These are phyloP conservation scores for Chiloscyllium punctatum DNA, from an alignment of 2,797 vertebrate genomes.

Conservation along the genomic window DNA sequence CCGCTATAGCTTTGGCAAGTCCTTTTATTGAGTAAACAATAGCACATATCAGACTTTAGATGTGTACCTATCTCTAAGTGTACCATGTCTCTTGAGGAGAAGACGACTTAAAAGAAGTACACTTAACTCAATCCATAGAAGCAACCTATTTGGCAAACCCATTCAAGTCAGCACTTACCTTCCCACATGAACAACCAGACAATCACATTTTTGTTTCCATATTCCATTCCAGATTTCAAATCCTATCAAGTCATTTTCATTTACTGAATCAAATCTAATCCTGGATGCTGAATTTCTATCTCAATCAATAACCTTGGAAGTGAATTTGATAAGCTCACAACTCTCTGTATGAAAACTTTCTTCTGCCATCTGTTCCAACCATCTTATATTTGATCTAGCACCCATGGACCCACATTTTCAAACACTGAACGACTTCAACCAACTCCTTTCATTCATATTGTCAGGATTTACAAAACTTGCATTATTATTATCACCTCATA, in stretches of 20 bases:
- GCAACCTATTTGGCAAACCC: not conserved
- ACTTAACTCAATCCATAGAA: not conserved
- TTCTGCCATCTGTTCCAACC: not conserved
- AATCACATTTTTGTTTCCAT: not conserved
- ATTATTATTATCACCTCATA: too few relatives aligned
- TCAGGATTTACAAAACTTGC: not conserved
- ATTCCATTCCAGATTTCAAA: not conserved
- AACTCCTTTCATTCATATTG: not conserved
- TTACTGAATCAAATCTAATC: not conserved
- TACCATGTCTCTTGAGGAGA: not conserved
- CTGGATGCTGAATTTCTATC: not conserved
- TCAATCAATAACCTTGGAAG: not conserved
- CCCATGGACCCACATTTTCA: not conserved
- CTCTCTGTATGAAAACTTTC: not conserved
- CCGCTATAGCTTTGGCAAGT: not conserved
- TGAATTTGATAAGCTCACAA: not conserved
- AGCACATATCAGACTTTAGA: not conserved
- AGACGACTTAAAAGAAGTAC: not conserved
- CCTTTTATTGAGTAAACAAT: not conserved
- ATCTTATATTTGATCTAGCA: not conserved
- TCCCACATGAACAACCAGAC: not conserved
- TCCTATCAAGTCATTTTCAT: not conserved
- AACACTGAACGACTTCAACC: not conserved
- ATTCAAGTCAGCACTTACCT: not conserved
- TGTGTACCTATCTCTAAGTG: not conserved